A percentile compares a stretch with the other conserved stretches of the same genome.
Evolutionary conservation across 1,140 invertebrate species (phyloP).

Genomic region (Bombus sylvicola): DNA sequence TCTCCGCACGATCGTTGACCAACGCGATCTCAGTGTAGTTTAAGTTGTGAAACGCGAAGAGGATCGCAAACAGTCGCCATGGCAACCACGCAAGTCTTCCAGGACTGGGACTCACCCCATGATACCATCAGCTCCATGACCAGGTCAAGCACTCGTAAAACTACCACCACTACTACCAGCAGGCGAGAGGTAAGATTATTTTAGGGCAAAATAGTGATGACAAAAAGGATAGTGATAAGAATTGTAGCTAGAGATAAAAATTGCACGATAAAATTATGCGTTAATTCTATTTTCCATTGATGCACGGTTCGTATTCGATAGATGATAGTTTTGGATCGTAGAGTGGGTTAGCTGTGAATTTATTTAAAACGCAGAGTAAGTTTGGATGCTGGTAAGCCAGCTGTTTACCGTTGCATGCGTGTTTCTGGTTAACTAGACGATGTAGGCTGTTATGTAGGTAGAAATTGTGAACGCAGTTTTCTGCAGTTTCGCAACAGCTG

Average conservation of each 20-base stretch:
- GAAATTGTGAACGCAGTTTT: not conserved
- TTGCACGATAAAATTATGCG: not conserved
- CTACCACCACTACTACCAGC: constrained; percentile 70
- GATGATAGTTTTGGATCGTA: not conserved
- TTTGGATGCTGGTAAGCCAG: constrained; percentile 22
- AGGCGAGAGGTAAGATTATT: constrained; percentile 66
- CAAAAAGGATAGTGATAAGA: not conserved
- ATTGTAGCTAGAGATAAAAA: not conserved
- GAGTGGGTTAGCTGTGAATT: constrained; percentile 5
- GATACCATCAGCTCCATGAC: constrained; percentile 73
- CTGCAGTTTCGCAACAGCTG: not conserved
- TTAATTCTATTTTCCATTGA: too few species aligned
- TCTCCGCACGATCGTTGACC: too few species aligned
- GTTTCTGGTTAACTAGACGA: not conserved
- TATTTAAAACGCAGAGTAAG: constrained; percentile 28
- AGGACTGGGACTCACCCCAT: constrained; percentile 80
- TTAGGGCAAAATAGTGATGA: not conserved
- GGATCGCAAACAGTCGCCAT: constrained; percentile 60
- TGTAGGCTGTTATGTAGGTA: not conserved
- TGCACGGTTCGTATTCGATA: too few species aligned
- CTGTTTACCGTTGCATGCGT: constrained; percentile 20
- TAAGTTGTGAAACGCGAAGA: constrained; percentile 41
- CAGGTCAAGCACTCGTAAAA: constrained; percentile 74
- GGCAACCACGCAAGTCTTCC: constrained; percentile 81
- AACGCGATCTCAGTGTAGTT: constrained; percentile 42